Base-by-base conservation (phyloP, 2,797 vertebrate species). In the Myoxocephalus aenaeus region DNA sequence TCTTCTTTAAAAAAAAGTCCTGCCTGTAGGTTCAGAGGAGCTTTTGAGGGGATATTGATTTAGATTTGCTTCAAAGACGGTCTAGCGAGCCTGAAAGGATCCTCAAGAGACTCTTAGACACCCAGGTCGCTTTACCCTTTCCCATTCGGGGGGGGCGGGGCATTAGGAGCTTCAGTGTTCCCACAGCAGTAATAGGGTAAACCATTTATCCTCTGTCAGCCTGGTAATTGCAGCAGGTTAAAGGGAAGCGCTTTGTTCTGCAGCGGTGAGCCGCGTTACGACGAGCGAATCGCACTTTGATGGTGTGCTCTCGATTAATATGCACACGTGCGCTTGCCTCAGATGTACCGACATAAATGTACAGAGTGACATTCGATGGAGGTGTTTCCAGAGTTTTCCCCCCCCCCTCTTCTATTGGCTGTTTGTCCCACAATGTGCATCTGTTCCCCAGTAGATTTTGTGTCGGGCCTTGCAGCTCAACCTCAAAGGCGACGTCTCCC, bases 151-250 rank as follows among this genome's bases (percentile, higher is more conserved):
- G 51, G n/a, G 34, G 15, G n/a, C 42, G 38, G 12, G 51, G 51
- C 10, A 71, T 81, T 70, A 75, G 76, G 34, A 69, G 80, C 78
- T 80, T 86, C 72, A 84, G 7, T 87, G 65, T 84, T 84, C 83
- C 70, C 67, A 34, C 61, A 56, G 69, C 72, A 46, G 75, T 81
- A 87, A 84, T 75, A 70, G 61, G 54, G 70, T 71, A 54, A 71
- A 71, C 75, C 69, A 29, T 86, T 87, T 87, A 81, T 84, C 75
- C 80, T 72, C 81, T 71, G 73, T 81, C 73, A 75, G 71, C 59
- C 84, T 72, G 44, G 71, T 78, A 88, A 84, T 77, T 89, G 85
- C 82, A 87, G 74, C 73, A 79, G 78, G 65, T 89, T 86, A 81
- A 84, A 74, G 69, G 18, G 82, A 70, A 70, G 53, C 0, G 4